Evolutionary conservation across 2,888 invertebrate species (phyloP), one percentile per base, ranked within the genome.

Genomic region (Agrotis puta): DNA sequence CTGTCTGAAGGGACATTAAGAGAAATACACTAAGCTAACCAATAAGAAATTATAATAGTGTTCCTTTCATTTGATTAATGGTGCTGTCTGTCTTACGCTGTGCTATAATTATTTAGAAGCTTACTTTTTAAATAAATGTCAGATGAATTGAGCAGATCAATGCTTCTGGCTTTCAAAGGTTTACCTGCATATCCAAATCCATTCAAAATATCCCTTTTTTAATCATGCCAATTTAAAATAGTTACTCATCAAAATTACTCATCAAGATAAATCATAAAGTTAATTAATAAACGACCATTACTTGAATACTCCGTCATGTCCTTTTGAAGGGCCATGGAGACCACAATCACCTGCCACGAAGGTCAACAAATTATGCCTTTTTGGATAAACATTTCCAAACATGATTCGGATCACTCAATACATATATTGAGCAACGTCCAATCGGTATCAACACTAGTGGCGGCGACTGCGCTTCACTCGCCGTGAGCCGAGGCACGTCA

Each of bases 381-480:
- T 71, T 47, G 67, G 67, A 64, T 65, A 47, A 67, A 75, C 58
- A 84, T 76, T 66, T 58, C 64, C 62, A 74, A 77, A 77, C 71
- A 72, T 73, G 83, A 78, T 72, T 73, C 81, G 70, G 72, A 70
- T 69, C 81, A 62, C 74, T 71, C 59, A 77, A 75, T 74, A 70
- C 74, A 76, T 85, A 81, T 81, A 87, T 87, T 88, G 83, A 85
- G 86, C 84, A 89, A 88, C 82, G 84, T 74, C 77, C 79, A 82
- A 86, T 82, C 79, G 82, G 85, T 85, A 87, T 84, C 84, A 86
- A 84, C 83, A 83, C 75, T 77, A 82, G 81, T 87, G 86, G 84
- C 88, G 85, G 88, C 86, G 87, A 79, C 87, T 85, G 84, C 86
- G 86, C 85, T 84, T 89, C 95, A 94, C 92, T 94, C 91, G 88